Percentiles rank a stretch among this genome's conserved stretches.
phyloP scores from a whole-genome alignment of 1,140 invertebrate species.

The Drosophila elegans region DNA sequence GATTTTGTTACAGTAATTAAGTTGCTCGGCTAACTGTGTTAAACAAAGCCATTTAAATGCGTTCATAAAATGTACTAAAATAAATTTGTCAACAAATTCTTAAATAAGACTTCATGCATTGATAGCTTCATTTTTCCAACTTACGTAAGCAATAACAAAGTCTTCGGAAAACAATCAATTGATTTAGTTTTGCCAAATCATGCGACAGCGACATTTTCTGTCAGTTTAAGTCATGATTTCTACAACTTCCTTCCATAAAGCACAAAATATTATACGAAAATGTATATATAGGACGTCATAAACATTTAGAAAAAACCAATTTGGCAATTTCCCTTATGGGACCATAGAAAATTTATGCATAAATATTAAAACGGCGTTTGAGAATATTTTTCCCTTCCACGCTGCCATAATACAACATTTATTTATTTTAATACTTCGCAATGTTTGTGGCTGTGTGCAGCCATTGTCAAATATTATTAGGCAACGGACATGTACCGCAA shows the following conservation, averaged over 20 bases:
- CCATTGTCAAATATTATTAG: slow-evolving; percentile 77
- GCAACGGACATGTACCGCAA: slow-evolving; percentile 75
- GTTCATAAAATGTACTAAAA: slow-evolving; percentile 4
- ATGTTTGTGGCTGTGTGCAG: slow-evolving; percentile 17
- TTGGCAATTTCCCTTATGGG: slow-evolving; percentile 67
- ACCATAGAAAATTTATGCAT: slow-evolving; percentile 63
- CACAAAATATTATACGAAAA: slow-evolving; percentile 23
- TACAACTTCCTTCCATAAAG: slow-evolving; percentile 35
- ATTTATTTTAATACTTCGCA: slow-evolving; percentile 75
- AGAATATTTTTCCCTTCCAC: slow-evolving; percentile 52
- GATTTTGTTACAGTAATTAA: background rate
- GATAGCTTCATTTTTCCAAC: slow-evolving; percentile 6
- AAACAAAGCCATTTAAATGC: background rate
- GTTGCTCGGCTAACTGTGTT: background rate
- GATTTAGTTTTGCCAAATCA: slow-evolving; percentile 36
- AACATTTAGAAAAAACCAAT: slow-evolving; percentile 76
- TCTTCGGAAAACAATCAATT: slow-evolving; percentile 31
- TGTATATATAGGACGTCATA: slow-evolving; percentile 52
- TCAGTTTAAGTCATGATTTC: slow-evolving; percentile 34
- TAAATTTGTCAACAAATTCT: background rate
- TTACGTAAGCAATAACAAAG: slow-evolving; percentile 17
- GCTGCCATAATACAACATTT: slow-evolving; percentile 66
- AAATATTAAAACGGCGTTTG: slow-evolving; percentile 55
- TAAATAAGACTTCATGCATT: background rate
- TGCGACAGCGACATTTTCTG: slow-evolving; percentile 27